Conservation (phyloP, 2,797 vertebrate genomes). For the Thalassophryne amazonica region DNA sequence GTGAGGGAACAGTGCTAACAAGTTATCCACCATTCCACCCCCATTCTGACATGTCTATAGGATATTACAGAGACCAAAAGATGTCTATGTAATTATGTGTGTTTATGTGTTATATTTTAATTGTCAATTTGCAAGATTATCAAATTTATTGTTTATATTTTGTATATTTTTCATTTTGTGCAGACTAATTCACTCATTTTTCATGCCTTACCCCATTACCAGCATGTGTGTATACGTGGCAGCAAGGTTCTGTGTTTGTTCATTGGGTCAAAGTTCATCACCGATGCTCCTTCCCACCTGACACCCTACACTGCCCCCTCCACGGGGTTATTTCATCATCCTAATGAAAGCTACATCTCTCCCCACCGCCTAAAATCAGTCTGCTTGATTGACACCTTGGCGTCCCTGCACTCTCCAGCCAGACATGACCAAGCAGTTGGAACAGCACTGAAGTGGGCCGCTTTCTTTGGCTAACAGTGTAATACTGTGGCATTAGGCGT, state of each 20-base stretch:
- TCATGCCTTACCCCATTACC: too few relatives aligned
- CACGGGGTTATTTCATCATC: slow-evolving; percentile 21
- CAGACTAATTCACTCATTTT: too few relatives aligned
- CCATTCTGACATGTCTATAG: too few relatives aligned
- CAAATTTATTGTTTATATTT: too few relatives aligned
- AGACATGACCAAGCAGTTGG: slow-evolving; percentile 46
- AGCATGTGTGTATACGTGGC: not conserved
- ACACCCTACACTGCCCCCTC: slow-evolving; percentile 2
- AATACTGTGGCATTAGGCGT: slow-evolving; percentile 55
- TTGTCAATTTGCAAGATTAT: too few relatives aligned
- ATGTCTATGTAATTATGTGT: too few relatives aligned
- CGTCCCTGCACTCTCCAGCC: slow-evolving; percentile 7
- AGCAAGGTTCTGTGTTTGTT: not conserved
- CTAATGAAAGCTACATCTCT: slow-evolving; percentile 44
- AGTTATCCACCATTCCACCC: too few relatives aligned
- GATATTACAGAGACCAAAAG: too few relatives aligned
- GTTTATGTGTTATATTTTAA: too few relatives aligned
- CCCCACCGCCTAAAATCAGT: slow-evolving; percentile 15
- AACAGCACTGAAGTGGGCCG: slow-evolving; percentile 34
- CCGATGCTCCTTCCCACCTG: slow-evolving; percentile 14
- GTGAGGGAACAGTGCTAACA: too few relatives aligned
- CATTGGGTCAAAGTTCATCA: slow-evolving; percentile 8
- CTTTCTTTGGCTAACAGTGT: slow-evolving; percentile 51
- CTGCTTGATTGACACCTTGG: slow-evolving; percentile 54
- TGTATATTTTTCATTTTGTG: too few relatives aligned